Evolutionary conservation across 2,113 vertebrate genomes (phyloP), one percentile per base, ranked within the genome.

Genomic region (Aramus guarauna): DNA sequence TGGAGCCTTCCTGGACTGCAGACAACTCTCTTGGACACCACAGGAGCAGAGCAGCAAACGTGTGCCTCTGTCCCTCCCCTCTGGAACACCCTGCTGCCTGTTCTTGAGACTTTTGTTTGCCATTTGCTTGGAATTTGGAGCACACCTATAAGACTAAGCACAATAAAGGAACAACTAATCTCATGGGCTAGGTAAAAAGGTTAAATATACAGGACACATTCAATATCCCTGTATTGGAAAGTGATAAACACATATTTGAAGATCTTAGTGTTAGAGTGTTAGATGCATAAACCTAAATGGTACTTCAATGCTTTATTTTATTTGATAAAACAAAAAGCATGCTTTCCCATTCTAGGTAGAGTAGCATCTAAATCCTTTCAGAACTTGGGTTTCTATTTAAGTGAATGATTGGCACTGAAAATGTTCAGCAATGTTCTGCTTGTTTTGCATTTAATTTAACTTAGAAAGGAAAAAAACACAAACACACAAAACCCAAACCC

Each of bases 321-420:
- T 60, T 64, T 67, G 15, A 24, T 62, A 24, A 41, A 88, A 41
- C 6, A 52, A 48, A n/a, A 29, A 1, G 0, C 11, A n/a, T 17
- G 11, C 2, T 74, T 86, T 30, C 22, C 37, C 5, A 17, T 80
- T 73, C 23, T 36, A n/a, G 14, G 36, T 60, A 67, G 14, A 37
- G 12, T 24, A 78, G 3, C 4, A 82, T 32, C 12, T 78, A 67
- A 87, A 96, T 62, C 5, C 1, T 76, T 88, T 67, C 60, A 81
- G 27, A 41, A 66, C 7, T 36, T 53, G 3, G 1, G 2, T 26
- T 86, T 79, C 58, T 74, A 8, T 7, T 3, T 34, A 45, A 0
- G 0, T 19, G 26, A 71, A 59, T 76, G 47, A 37, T 47, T 55
- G 14, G 7, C 63, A 73, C 17, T 55, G 22, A 76, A 80, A 60